Percentiles rank a stretch among this genome's conserved stretches.
Conservation (phyloP, 2,113 vertebrate species). For the Anarrhichthys ocellatus region DNA sequence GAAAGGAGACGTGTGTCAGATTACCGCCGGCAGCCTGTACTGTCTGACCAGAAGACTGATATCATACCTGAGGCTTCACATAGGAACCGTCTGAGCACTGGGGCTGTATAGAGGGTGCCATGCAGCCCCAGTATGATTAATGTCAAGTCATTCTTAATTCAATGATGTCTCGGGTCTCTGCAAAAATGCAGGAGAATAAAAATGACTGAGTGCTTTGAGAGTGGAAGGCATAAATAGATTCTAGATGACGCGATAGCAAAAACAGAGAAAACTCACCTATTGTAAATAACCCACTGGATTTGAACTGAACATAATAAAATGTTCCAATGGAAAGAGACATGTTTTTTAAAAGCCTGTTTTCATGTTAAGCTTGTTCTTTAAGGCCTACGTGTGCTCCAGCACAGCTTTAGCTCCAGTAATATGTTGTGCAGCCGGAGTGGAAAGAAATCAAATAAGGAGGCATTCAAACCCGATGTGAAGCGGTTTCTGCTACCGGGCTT, state of each 20-base stretch:
- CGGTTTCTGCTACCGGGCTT: constrained; percentile 39
- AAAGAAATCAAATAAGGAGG: constrained; percentile 11
- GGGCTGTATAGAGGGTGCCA: not conserved
- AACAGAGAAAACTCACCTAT: constrained; percentile 11
- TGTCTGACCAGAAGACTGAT: constrained; percentile 31
- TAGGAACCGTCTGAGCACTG: not conserved
- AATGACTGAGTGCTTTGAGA: constrained; percentile 20
- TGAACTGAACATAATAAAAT: constrained; percentile 17
- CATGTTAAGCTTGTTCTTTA: constrained; percentile 6
- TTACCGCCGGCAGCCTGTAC: constrained; percentile 23
- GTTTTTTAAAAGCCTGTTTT: constrained; percentile 9
- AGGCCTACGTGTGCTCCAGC: not conserved
- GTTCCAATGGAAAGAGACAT: constrained; percentile 25
- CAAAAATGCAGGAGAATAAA: constrained; percentile 26
- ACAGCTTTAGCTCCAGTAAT: constrained; percentile 9
- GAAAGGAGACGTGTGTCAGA: constrained; percentile 24
- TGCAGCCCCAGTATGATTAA: constrained; percentile 5
- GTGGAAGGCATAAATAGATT: constrained; percentile 20
- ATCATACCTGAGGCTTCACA: constrained; percentile 4
- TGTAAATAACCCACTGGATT: constrained; percentile 6
- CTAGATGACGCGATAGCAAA: constrained; percentile 21
- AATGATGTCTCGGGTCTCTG: not conserved
- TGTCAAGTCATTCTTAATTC: constrained; percentile 22
- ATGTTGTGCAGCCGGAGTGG: constrained; percentile 1
- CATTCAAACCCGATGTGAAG: constrained; percentile 34